Evolutionary conservation across 2,113 vertebrate species (phyloP).

Genomic region (Istiophorus platypterus): DNA sequence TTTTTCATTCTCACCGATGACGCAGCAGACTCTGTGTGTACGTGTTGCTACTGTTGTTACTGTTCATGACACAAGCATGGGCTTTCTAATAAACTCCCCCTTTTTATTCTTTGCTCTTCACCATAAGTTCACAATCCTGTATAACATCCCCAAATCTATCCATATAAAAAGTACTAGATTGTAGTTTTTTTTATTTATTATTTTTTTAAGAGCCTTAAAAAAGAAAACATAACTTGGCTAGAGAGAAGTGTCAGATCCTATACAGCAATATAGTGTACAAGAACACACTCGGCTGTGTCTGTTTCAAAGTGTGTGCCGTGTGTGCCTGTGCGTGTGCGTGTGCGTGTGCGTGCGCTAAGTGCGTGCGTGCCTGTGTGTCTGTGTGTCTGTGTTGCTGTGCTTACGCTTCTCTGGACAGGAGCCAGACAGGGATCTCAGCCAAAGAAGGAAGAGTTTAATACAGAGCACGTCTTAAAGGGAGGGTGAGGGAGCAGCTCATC

Average conservation of each 20-base stretch:
- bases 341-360: conserved; percentile 49
- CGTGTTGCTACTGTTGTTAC: neutral
- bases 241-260: conserved; percentile 25
- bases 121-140: neutral
- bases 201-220: neutral
- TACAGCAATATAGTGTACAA: conserved; percentile 41
- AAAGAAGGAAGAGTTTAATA: conserved; percentile 76
- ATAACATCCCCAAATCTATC: conserved; percentile 11
- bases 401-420: conserved; percentile 54
- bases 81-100: neutral
- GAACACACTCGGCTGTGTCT: conserved; percentile 35
- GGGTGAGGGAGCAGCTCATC: conserved; percentile 54
- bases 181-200: too few relatives aligned
- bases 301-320: conserved; percentile 48
- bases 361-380: conserved; percentile 43
- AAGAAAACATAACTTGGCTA: conserved; percentile 19
- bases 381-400: conserved; percentile 45
- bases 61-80: neutral
- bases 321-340: conserved; percentile 40
- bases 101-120: neutral
- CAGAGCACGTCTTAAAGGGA: conserved; percentile 63
- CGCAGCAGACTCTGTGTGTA: neutral
- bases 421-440: conserved; percentile 73
- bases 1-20: conserved; percentile 15
- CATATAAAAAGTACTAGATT: conserved; percentile 18